Evolutionary conservation across 2,888 invertebrate species (phyloP).

Genomic region (Tiliacea citrago): DNA sequence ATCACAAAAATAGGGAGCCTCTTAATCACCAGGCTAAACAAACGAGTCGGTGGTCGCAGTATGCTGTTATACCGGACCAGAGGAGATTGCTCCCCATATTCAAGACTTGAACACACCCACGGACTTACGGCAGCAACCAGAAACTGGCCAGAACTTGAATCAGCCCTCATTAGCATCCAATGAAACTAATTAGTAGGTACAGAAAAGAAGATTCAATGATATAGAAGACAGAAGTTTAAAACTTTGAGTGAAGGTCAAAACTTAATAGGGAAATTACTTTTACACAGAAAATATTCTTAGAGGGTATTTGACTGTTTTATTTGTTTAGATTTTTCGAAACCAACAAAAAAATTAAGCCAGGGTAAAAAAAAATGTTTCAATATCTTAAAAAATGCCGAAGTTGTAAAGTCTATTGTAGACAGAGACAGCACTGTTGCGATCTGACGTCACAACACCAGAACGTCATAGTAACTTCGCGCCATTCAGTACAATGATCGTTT

Average conservation of each 20-base stretch:
- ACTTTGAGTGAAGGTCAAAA: constrained; percentile 19
- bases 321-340: too few relatives aligned
- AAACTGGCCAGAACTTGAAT: neutral
- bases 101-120: neutral
- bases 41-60: neutral
- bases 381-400: too few relatives aligned
- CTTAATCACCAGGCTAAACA: neutral
- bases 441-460: too few relatives aligned
- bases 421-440: too few relatives aligned
- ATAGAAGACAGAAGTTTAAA: constrained; percentile 8
- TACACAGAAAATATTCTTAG: constrained; percentile 27
- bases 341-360: too few relatives aligned
- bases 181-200: neutral
- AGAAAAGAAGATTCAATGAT: constrained; percentile 8
- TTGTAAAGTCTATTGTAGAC: too few relatives aligned
- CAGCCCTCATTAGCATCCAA: neutral
- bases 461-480: too few relatives aligned
- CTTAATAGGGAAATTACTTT: constrained; percentile 16
- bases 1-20: too few relatives aligned
- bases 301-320: too few relatives aligned
- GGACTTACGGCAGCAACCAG: neutral
- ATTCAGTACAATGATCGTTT: too few relatives aligned
- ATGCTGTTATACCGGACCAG: neutral
- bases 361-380: too few relatives aligned
- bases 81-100: neutral